Evolutionary conservation across 2,113 vertebrate species (phyloP), one percentile per base, ranked within the genome.

Genomic region (Grammomys surdaster): DNA sequence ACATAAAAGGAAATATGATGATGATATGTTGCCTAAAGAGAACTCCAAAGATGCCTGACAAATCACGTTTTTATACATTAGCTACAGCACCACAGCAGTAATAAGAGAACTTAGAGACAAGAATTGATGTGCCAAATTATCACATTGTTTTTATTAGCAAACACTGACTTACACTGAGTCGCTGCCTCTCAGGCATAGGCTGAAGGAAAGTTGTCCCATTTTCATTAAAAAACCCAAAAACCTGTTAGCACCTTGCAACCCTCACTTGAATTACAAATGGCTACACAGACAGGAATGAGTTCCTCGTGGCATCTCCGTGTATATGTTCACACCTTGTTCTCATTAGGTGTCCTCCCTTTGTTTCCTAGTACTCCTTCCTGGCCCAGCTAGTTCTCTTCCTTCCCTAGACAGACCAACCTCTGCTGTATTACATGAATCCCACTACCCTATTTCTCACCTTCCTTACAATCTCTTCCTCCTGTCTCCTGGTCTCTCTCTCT

Each of bases 111-210:
- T 58, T 40, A 76, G 76, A 76, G 20, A 40, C 40, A 95, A 90
- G 19, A 87, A 85, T 78, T 19, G 4, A 81, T 81, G 7, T 48
- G 43, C 4, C 93, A 91, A 80, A 88, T 78, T 69, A 58, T 82
- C 70, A 85, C 13, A 58, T 33, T 51, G 90, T 43, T 96, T 65
- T 63, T 86, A 43, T 78, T 48, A 54, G 56, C 78, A 88, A 43
- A 94, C 14, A 80, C 63, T 82, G 40, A 95, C 63, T 91, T 90
- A 17, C 73, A 94, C 91, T 85, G 69, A 85, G n/a, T 72, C 54
- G 54, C 72, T 85, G 63, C 94, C 22, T 89, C 92, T 80, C 31
- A 90, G 40, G 31, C 67, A 92, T 5, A 92, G 16, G 20, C 24
- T 88, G 8, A 95, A 13, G 8, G 22, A 92, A 80, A 75, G 24